Percentiles rank a stretch among this genome's conserved stretches.
Evolutionary conservation across 2,888 invertebrate genomes (phyloP).

Genomic region (Tillus elongatus): DNA sequence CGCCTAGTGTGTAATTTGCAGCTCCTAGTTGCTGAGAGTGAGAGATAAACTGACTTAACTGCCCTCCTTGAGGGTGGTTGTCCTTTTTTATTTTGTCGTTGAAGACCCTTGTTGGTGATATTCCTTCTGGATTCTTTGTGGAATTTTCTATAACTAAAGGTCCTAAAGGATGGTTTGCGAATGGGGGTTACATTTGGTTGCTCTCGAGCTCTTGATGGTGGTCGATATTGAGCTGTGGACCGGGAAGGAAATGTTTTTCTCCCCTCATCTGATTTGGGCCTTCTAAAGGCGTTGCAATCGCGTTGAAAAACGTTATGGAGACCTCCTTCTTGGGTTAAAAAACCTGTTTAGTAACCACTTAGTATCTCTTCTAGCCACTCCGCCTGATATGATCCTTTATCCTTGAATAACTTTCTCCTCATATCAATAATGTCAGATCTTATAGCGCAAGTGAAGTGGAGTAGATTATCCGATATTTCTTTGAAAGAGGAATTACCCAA

Average conservation of each 20-base stretch:
- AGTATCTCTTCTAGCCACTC: conserved; percentile 4
- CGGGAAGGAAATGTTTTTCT: too few relatives aligned
- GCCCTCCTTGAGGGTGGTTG: conserved; percentile 2
- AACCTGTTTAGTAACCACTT: neutral
- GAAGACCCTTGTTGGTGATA: too few relatives aligned
- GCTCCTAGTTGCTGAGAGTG: neutral
- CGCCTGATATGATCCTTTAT: neutral
- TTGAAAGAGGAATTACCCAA: conserved; percentile 6
- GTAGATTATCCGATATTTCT: conserved; percentile 6
- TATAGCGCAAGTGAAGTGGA: conserved; percentile 8
- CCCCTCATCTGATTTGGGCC: too few relatives aligned
- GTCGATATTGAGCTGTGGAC: too few relatives aligned
- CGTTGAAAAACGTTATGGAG: neutral
- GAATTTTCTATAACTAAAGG: too few relatives aligned
- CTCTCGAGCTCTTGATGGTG: too few relatives aligned
- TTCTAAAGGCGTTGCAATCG: too few relatives aligned
- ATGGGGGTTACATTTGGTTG: too few relatives aligned
- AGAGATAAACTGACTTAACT: conserved; percentile 5
- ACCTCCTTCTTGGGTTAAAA: neutral
- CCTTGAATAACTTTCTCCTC: neutral
- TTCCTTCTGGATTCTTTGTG: too few relatives aligned
- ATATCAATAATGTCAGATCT: conserved; percentile 16
- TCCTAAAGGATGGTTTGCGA: too few relatives aligned
- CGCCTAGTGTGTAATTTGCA: conserved; percentile 3
- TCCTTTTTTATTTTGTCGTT: neutral